Conservation (phyloP, 2,797 vertebrate species). For the Gymnodraco acuticeps region DNA sequence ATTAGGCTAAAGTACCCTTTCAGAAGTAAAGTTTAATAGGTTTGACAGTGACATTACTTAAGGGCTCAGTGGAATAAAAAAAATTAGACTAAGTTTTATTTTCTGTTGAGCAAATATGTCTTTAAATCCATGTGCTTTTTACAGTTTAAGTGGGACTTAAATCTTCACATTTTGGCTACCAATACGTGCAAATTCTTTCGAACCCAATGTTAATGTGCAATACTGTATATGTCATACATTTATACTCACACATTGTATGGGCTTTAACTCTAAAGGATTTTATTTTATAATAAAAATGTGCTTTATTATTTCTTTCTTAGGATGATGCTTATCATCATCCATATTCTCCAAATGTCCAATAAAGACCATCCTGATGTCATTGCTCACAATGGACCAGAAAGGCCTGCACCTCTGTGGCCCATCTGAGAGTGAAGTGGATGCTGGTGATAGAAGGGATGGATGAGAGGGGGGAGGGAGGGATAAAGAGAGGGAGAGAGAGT, state of each 20-base stretch:
- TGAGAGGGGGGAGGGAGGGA: slow-evolving; percentile 28
- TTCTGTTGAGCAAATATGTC: background rate
- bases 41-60: background rate
- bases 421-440: slow-evolving; percentile 19
- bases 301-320: background rate
- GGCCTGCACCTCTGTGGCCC: slow-evolving; percentile 27
- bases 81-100: background rate
- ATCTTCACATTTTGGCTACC: background rate
- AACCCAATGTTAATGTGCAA: background rate
- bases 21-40: background rate
- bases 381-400: background rate
- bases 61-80: background rate
- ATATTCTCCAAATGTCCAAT: background rate
- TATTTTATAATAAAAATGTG: too few species aligned
- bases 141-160: background rate
- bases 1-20: background rate
- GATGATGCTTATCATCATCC: background rate
- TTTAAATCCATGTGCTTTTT: background rate
- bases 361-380: background rate
- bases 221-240: background rate
- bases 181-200: background rate
- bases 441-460: slow-evolving; percentile 24
- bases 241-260: too few species aligned
- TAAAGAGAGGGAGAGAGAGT: slow-evolving; percentile 34
- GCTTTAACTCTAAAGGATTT: too few species aligned